These are phyloP conservation scores for Cyprinus carpio DNA, from an alignment of 2,113 vertebrate genomes.

Conservation along the genomic window DNA sequence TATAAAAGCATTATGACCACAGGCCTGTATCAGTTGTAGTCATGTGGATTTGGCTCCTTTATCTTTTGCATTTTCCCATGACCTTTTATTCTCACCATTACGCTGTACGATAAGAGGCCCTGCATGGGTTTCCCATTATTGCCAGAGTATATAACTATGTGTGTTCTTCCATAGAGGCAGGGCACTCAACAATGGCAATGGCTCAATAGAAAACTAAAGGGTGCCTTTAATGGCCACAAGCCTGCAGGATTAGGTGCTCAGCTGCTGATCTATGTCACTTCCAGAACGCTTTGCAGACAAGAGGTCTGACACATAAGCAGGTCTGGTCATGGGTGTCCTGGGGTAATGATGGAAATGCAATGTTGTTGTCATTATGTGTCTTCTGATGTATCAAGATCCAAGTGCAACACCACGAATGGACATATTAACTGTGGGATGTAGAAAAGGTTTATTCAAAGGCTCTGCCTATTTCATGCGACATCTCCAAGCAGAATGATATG, in stretches of 20 bases:
- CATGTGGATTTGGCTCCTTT: constrained; percentile 33
- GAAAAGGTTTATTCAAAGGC: not conserved
- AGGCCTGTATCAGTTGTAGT: constrained; percentile 24
- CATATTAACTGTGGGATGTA: not conserved
- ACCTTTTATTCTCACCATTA: constrained; percentile 26
- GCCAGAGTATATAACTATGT: constrained; percentile 14
- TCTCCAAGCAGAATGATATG: not conserved
- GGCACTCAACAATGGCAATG: constrained; percentile 42
- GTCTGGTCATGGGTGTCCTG: no score
- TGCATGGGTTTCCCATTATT: constrained; percentile 42
- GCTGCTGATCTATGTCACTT: constrained; percentile 16
- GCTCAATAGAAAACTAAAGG: constrained; percentile 36
- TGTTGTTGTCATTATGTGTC: not conserved
- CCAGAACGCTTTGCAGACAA: not conserved
- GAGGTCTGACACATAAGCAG: not conserved
- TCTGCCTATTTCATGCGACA: not conserved
- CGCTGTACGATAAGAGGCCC: constrained; percentile 18
- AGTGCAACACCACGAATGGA: not conserved
- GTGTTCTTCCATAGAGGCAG: constrained; percentile 4
- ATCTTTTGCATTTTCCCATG: constrained; percentile 27
- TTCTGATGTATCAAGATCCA: not conserved
- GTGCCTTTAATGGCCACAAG: constrained; percentile 13
- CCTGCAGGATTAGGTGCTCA: not conserved
- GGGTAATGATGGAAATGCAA: not conserved
- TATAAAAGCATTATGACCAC: constrained; percentile 43